A percentile compares a stretch with the other conserved stretches of the same genome.
Evolutionary conservation across 2,888 invertebrate genomes (phyloP).

Genomic region (Agapetus fuscipes): DNA sequence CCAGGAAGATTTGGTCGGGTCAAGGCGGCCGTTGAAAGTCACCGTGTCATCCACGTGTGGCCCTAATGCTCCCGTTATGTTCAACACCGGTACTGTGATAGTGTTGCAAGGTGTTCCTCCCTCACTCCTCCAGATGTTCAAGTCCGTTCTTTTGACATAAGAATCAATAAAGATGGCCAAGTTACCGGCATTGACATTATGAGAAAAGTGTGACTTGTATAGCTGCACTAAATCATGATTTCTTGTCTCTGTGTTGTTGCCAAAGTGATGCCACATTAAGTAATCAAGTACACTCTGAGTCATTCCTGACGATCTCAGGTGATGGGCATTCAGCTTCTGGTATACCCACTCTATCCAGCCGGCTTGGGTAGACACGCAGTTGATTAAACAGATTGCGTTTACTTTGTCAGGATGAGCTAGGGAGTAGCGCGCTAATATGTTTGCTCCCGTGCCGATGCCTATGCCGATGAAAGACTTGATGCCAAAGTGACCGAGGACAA

Average conservation of each 20-base stretch:
- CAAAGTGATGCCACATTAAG: slow-evolving; percentile 99
- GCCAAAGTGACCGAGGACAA: slow-evolving; percentile 83
- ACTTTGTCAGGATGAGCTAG: slow-evolving; percentile 77
- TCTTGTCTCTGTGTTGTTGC: slow-evolving; percentile 76
- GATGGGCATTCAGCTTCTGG: slow-evolving; percentile 89
- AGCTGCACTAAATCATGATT: slow-evolving; percentile 91
- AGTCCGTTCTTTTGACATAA: slow-evolving; percentile 83
- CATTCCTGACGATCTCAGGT: slow-evolving; percentile 82
- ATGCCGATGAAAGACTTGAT: slow-evolving; percentile 90
- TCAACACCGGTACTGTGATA: slow-evolving; percentile 78
- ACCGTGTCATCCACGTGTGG: slow-evolving; percentile 97
- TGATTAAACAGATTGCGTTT: slow-evolving; percentile 85
- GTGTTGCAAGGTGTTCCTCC: slow-evolving; percentile 50
- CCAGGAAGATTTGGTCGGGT: slow-evolving; percentile 95
- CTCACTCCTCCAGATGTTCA: slow-evolving; percentile 60
- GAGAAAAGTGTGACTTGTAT: slow-evolving; percentile 89
- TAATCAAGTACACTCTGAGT: slow-evolving; percentile 91
- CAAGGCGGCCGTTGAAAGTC: slow-evolving; percentile 89
- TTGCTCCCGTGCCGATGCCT: slow-evolving; percentile 96
- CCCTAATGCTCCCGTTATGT: slow-evolving; percentile 87
- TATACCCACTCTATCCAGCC: slow-evolving; percentile 99
- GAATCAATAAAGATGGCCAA: slow-evolving; percentile 91
- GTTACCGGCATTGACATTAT: slow-evolving; percentile 86
- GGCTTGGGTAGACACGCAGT: slow-evolving; percentile 86
- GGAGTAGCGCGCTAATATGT: slow-evolving; percentile 88